phyloP scores from a whole-genome alignment of 2,797 vertebrate species.

The Danio aesculapii region DNA sequence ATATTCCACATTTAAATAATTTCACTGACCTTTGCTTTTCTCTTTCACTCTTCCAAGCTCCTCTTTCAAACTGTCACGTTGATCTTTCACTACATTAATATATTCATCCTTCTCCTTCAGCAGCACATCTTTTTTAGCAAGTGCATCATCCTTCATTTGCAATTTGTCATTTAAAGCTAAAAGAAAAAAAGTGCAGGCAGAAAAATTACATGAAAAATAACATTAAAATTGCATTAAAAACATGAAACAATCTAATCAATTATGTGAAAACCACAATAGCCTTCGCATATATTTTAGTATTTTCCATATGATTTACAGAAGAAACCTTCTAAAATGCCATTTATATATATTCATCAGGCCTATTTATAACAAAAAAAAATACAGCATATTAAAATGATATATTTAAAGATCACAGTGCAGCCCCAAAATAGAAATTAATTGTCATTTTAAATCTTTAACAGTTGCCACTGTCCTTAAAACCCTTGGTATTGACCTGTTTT shows the following conservation, averaged over 20 bases:
- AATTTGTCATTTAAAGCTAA: conserved; percentile 60
- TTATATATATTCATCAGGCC: no score
- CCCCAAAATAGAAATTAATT: no score
- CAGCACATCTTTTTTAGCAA: conserved; percentile 38
- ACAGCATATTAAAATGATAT: no score
- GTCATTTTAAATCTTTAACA: no score
- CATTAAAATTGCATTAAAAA: no score
- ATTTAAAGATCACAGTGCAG: no score
- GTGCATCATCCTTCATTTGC: background rate
- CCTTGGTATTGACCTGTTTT: no score
- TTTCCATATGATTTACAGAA: no score
- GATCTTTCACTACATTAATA: conserved; percentile 6
- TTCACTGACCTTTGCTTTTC: conserved; percentile 26
- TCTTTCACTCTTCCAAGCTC: conserved; percentile 12
- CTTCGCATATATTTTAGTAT: background rate
- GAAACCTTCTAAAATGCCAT: no score
- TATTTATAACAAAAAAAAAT: no score
- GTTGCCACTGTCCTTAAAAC: no score
- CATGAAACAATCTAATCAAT: background rate
- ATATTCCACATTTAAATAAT: background rate
- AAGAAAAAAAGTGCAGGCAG: background rate
- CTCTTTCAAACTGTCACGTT: background rate
- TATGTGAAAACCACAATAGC: background rate
- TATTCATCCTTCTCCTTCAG: background rate
- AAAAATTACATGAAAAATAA: background rate